phyloP scores from a whole-genome alignment of 2,797 vertebrate species.

The Ptychobarbus kaznakovi region DNA sequence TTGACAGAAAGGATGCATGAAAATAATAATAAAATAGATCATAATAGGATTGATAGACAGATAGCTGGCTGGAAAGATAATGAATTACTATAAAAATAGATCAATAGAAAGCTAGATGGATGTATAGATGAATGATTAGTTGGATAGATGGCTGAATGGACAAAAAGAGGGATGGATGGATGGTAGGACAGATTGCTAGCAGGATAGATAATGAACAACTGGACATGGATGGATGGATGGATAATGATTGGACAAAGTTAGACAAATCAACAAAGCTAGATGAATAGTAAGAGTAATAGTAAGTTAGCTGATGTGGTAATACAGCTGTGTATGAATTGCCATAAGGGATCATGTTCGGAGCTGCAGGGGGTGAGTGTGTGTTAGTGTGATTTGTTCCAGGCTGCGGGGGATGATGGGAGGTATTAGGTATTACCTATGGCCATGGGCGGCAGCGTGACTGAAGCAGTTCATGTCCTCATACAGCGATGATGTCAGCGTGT shows the following conservation, averaged over 20 bases:
- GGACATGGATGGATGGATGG: not conserved
- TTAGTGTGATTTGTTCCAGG: constrained; percentile 57
- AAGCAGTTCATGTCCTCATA: constrained; percentile 98
- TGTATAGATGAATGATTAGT: not conserved
- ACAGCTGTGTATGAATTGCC: not conserved
- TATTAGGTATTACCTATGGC: constrained; percentile 86
- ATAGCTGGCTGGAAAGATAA: not conserved
- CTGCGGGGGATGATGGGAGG: constrained; percentile 15
- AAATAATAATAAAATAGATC: not conserved
- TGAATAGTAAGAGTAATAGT: not conserved
- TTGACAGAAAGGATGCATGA: not conserved
- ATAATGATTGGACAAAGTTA: not conserved
- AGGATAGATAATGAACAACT: too few relatives aligned
- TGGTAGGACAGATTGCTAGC: not conserved
- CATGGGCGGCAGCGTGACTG: constrained; percentile 94
- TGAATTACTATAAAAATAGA: not conserved
- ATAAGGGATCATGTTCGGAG: too few relatives aligned
- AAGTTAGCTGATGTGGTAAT: constrained; percentile 9
- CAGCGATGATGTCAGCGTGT: constrained; percentile 87
- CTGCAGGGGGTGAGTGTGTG: constrained; percentile 48
- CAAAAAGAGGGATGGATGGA: not conserved
- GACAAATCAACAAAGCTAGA: not conserved
- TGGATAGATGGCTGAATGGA: not conserved
- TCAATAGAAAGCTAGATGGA: not conserved
- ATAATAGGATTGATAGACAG: not conserved